Evolutionary conservation across 1,140 invertebrate genomes (phyloP), one percentile per base, ranked within the genome.

Genomic region (Anastatus disparis): DNA sequence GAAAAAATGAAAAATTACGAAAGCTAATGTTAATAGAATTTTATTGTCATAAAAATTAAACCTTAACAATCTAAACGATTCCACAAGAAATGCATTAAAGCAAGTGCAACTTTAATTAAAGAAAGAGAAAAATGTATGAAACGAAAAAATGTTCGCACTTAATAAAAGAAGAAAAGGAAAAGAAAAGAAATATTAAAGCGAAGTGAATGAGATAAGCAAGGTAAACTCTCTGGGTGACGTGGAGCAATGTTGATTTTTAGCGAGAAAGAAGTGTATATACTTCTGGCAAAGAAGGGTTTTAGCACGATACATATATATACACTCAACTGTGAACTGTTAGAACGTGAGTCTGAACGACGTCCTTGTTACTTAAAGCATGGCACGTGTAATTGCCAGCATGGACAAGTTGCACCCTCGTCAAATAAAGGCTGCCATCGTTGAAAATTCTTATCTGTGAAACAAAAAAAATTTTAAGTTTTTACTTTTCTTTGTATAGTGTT

Each of bases 301-400:
- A 31, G 12, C 6, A 35, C 6, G 3, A 10, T 2, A n/a, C n/a
- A 35, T 35, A 35, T 31, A n/a, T 12, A 13, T 67, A 50, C 20
- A 89, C 92, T 90, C 84, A n/a, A 94, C 93, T 92, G 81, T 93
- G 91, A 24, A 94, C 91, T 31, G 89, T 90, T 7, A 94, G 87
- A 10, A 92, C 86, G 77, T 94, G 93, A 3, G 92, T 92, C 79
- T 94, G 93, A 44, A 92, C 89, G 22, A 94, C 89, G 75, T 92
- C 90, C 40, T 90, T 89, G 79, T 93, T 93, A 29, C 91, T 87
- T 72, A 91, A 88, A 24, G 93, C 92, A 77, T 93, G 90, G 79
- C 93, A 95, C 1, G 92, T 92, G 82, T 93, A 94, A 86, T 95
- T 95, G 12, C 93, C 93, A 27, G 91, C 90, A 78, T 94, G 92